Percentiles rank a stretch among this genome's conserved stretches.
Evolutionary conservation across 2,113 vertebrate genomes (phyloP).

Genomic region (Rutilus rutilus): DNA sequence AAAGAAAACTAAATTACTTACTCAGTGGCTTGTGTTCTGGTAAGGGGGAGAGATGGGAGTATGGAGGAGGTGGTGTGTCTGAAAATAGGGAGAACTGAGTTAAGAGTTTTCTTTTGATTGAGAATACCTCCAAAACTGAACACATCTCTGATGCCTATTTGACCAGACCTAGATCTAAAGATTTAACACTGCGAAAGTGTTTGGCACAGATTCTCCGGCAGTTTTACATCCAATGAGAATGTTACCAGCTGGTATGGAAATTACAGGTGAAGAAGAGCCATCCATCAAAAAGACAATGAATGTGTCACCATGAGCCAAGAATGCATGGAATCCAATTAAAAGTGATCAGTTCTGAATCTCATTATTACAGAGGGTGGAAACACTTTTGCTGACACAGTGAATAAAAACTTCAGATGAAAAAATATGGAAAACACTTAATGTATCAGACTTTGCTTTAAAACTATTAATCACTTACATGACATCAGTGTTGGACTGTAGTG

Average conservation of each 20-base stretch:
- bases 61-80: slow-evolving; percentile 97
- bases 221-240: slow-evolving; percentile 14
- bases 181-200: background rate
- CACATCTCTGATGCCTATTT: background rate
- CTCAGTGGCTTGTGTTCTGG: slow-evolving; percentile 95
- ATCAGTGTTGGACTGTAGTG: background rate
- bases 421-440: background rate
- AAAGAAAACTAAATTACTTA: slow-evolving; percentile 71
- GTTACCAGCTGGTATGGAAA: slow-evolving; percentile 25
- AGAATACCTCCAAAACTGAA: background rate
- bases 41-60: slow-evolving; percentile 87
- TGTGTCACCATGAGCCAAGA: slow-evolving; percentile 1
- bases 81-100: slow-evolving; percentile 69
- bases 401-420: background rate
- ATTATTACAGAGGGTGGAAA: background rate
- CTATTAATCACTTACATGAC: background rate
- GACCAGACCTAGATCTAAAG: background rate
- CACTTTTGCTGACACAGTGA: background rate
- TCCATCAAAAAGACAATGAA: slow-evolving; percentile 10
- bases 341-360: background rate
- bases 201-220: background rate
- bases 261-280: background rate
- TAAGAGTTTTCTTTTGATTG: slow-evolving; percentile 18
- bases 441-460: background rate
- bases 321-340: slow-evolving; percentile 12